Base-by-base conservation (phyloP, 1,140 invertebrate genomes). In the Oscheius sp. region DNA sequence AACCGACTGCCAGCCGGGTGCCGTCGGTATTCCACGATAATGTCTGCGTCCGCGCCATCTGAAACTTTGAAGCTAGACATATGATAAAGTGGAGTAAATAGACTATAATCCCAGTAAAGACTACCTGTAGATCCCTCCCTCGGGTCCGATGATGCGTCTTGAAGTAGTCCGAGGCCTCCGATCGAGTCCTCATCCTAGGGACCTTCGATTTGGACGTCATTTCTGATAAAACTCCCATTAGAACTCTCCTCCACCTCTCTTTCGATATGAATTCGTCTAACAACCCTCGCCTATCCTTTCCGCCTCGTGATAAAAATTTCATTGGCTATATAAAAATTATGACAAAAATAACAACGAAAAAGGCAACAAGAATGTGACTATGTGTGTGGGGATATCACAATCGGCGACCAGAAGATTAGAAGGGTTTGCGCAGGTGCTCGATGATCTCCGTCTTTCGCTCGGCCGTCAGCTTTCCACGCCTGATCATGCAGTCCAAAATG, bases 401-500 rank as follows among this genome's bases (percentile, higher is more conserved):
- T n/a, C n/a, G n/a, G n/a, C n/a, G n/a, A n/a, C n/a, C n/a, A n/a
- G n/a, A n/a, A n/a, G 28, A 55, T 68, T 68, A 68, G 80, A 79
- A 80, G 52, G 80, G 79, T 58, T 78, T 79, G 73, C 42, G 36
- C 35, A 77, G 67, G 64, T 76, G 76, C 7, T 71, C 70, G 26
- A 73, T 42, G n/a, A 69, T 79, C 63, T 68, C 62, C 1, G 32
- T 75, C 58, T 76, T 79, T 15, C 66, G 62, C 18, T 71, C 72
- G 20, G 76, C 52, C 38, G 75, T 79, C 13, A 85, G 75, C 59
- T 81, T 80, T 2, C 77, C 77, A 20, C 77, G 36, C 10, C 68
- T 72, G 34, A 79, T 73, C 15, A 87, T 77, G 31, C 84, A 79
- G 18, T 80, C 78, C 59, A 87, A 72, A 23, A 86, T 76, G 20